phyloP scores from a whole-genome alignment of 2,888 invertebrate genomes.

The Opisthograptis luteolata region DNA sequence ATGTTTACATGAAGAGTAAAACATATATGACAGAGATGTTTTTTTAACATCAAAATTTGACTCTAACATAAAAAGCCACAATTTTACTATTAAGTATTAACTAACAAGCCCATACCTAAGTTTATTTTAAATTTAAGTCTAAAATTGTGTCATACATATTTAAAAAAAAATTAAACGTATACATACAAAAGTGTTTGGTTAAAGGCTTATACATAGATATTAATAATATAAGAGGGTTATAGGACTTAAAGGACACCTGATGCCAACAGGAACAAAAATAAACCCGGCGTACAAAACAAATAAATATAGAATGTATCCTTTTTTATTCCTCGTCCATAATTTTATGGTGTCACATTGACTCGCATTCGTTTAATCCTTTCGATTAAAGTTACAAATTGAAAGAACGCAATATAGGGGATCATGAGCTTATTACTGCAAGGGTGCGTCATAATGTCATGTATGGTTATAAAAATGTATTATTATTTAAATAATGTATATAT shows the following conservation, averaged over 20 bases:
- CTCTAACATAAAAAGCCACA: too few species aligned
- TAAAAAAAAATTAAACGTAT: too few species aligned
- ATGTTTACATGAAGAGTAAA: too few species aligned
- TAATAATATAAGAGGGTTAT: too few species aligned
- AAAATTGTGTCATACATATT: too few species aligned
- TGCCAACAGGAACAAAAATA: conserved; percentile 15
- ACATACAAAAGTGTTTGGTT: too few species aligned
- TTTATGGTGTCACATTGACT: conserved; percentile 35
- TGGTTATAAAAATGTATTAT: conserved; percentile 15
- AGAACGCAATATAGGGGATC: conserved; percentile 33
- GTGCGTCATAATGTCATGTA: conserved; percentile 23
- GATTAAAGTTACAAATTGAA: conserved; percentile 43
- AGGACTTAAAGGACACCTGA: conserved; percentile 37
- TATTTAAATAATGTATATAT: conserved; percentile 5
- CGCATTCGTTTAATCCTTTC: conserved; percentile 32
- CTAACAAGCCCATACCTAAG: too few species aligned
- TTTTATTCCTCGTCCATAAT: conserved; percentile 39
- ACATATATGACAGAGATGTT: too few species aligned
- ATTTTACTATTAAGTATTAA: too few species aligned
- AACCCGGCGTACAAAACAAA: conserved; percentile 30
- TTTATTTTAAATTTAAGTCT: too few species aligned
- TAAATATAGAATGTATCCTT: conserved; percentile 32
- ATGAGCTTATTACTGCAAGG: conserved; percentile 25
- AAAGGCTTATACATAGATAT: too few species aligned
- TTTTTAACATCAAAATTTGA: too few species aligned